phyloP scores from a whole-genome alignment of 2,888 invertebrate genomes.

The Luperina testacea region DNA sequence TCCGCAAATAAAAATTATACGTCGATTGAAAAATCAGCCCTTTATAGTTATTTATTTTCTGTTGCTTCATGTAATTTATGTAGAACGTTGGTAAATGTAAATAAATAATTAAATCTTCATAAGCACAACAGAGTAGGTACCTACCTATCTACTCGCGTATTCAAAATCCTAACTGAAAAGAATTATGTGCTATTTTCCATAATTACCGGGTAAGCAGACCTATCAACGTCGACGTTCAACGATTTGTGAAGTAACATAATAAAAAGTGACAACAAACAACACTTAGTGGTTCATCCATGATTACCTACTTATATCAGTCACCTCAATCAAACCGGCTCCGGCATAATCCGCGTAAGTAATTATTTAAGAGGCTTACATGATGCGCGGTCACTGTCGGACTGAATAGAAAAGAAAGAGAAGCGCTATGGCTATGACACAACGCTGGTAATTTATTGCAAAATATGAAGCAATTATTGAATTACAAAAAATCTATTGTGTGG shows the following conservation, averaged over 20 bases:
- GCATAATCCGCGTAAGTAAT: not conserved
- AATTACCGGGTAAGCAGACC: constrained; percentile 5
- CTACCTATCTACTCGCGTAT: not conserved
- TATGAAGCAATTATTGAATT: no score
- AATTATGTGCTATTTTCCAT: constrained; percentile 6
- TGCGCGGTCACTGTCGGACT: no score
- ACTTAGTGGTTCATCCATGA: not conserved
- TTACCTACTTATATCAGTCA: not conserved
- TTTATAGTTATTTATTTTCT: no score
- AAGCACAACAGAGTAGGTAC: not conserved
- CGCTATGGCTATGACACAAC: no score
- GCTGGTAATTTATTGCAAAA: no score
- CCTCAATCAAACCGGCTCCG: not conserved
- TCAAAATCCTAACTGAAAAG: not conserved
- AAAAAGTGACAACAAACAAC: constrained; percentile 29
- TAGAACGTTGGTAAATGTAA: no score
- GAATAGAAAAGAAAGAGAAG: no score
- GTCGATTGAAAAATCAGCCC: no score
- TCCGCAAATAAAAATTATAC: no score
- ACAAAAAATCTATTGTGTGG: no score
- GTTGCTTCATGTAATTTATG: no score
- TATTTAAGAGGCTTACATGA: not conserved
- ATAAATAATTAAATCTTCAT: no score
- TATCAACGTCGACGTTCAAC: not conserved
- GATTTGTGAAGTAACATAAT: constrained; percentile 12